Percentiles rank a stretch among this genome's conserved stretches.
Evolutionary conservation across 2,797 vertebrate genomes (phyloP).

Genomic region (Percopsis omiscomaycus): DNA sequence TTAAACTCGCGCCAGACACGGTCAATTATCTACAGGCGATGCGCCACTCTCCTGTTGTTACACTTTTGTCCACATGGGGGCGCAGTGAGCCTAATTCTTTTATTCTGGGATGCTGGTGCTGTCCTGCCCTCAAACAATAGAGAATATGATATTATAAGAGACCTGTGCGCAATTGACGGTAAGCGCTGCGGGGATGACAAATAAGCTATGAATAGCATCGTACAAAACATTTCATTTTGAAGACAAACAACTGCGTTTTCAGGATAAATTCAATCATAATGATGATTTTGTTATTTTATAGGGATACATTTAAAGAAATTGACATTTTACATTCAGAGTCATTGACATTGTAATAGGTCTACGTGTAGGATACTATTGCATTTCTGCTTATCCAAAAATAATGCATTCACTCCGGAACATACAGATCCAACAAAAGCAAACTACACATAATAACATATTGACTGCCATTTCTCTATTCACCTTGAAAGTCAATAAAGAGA

Average conservation of each 20-base stretch:
- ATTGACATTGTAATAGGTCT: not conserved
- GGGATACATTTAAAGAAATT: too few species aligned
- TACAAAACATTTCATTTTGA: not conserved
- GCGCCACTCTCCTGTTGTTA: conserved; percentile 27
- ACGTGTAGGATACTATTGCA: not conserved
- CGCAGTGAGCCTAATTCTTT: conserved; percentile 47
- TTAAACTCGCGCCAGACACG: not conserved
- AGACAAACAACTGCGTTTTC: too few species aligned
- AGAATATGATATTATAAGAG: conserved; percentile 44
- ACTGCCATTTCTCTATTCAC: conserved; percentile 57
- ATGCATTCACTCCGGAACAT: not conserved
- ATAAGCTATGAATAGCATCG: conserved; percentile 3
- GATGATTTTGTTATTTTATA: too few species aligned
- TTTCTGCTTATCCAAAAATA: not conserved
- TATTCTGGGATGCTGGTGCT: conserved; percentile 54
- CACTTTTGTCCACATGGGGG: conserved; percentile 65
- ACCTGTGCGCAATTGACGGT: conserved; percentile 14
- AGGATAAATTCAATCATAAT: too few species aligned
- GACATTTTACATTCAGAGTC: too few species aligned
- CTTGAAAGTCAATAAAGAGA: conserved; percentile 54
- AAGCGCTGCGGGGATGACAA: conserved; percentile 4
- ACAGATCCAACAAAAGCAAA: not conserved
- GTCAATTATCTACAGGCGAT: not conserved
- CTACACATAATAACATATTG: not conserved
- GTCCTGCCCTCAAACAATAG: conserved; percentile 71